Evolutionary conservation across 2,888 invertebrate species (phyloP), one percentile per base, ranked within the genome.

Genomic region (Slavum lentiscoides): DNA sequence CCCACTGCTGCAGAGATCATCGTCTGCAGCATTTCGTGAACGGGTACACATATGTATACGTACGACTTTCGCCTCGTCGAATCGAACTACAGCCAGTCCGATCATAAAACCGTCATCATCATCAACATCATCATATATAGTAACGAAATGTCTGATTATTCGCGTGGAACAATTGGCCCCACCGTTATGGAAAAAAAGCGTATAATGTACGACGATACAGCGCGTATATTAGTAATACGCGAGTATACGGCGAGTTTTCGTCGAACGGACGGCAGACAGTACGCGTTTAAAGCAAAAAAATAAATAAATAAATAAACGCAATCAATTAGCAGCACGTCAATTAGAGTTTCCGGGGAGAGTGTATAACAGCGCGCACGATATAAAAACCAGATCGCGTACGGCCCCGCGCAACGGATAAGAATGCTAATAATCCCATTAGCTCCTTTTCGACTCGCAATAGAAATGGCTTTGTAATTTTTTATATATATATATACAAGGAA

Each of bases 371-470:
- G 64, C 9, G n/a, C n/a, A n/a, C 53, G 62, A 80, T 77, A 77
- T 55, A 64, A 58, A 75, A 80, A 80, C 80, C 80, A 80, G 80
- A 80, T 80, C 62, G 70, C 43, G 43, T 21, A 21, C 39, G 21
- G 23, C 68, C 37, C 19, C 61, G 69, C 62, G 62, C 62, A 55
- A 77, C 61, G 69, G 70, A 69, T 62, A 55, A 77, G 77, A 77
- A 77, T 70, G 70, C 77, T 77, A 77, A 77, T 77, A 77, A 70
- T 70, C 55, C 62, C 62, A 77, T 70, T 77, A 77, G 21, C 53
- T 70, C 77, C 77, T 77, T 77, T 77, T 77, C 19, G 77, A 77
- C 70, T 77, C 17, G 55, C 15, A 76, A 64, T 70, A 77, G 77
- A 77, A 77, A 70, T 70, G 77, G 70, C 37, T 69, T 21, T 64